Base-by-base conservation (phyloP, 2,797 vertebrate species). In the Tamandua tetradactyla region DNA sequence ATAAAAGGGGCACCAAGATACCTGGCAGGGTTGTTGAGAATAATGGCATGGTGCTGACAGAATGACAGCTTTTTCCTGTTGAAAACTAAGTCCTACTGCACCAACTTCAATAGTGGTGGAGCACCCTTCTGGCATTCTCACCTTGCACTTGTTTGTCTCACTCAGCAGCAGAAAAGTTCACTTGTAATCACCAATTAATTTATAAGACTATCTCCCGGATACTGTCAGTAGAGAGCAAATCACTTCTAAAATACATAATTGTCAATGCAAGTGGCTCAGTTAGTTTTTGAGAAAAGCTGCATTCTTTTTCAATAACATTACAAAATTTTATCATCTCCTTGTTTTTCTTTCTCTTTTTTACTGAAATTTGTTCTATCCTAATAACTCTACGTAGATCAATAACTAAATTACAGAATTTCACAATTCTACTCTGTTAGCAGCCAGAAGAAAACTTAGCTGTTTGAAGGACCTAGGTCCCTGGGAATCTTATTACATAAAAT, bases 241-340 rank as follows among this genome's bases (percentile, higher is more conserved):
- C 11, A 47, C 25, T 93, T 84, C 37, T 32, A 57, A 85, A 44
- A 64, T 61, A 49, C 23, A 1, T 78, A 27, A 84, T 80, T 69
- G 3, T 61, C 74, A 79, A 47, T 12, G 7, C 23, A 84, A 83
- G 75, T 64, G 7, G 18, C 5, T 10, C 27, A 44, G 59, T 71
- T 61, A 57, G 11, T 23, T 84, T 64, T 66, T 47, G 27, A 78
- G 52, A 76, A 78, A 94, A 92, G 9, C 11, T 84, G 10, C 3
- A 52, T 61, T 74, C 14, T 27, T 93, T 85, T 94, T 72, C 30
- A 62, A 91, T n/a, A 55, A 47, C 32, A 11, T 78, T 55, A 66
- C 57, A 71, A 89, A 78, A 84, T 95, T 35, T 12, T 79, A 44
- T 71, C 14, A n/a, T n/a, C n/a, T n/a, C n/a, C n/a, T n/a, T n/a